Evolutionary conservation across 2,797 vertebrate genomes (phyloP).

Genomic region (Otolemur crassicaudatus): DNA sequence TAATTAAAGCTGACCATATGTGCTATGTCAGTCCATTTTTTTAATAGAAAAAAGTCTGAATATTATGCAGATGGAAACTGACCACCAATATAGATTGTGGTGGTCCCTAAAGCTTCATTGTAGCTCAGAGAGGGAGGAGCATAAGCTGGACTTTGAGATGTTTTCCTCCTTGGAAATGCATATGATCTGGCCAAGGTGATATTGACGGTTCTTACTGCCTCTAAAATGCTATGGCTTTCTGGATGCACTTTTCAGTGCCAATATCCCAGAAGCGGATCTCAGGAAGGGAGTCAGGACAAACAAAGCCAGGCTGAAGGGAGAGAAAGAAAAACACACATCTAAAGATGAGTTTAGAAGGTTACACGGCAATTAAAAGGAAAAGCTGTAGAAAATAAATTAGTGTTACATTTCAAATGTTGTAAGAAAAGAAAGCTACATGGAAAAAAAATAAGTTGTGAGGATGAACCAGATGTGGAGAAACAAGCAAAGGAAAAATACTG

Average conservation of each 20-base stretch:
- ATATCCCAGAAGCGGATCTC: not conserved
- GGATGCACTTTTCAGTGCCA: not conserved
- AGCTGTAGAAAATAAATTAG: not conserved
- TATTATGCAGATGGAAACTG: not conserved
- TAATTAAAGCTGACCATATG: not conserved
- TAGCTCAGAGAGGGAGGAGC: not conserved
- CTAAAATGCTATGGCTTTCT: conserved; percentile 45
- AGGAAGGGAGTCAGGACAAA: conserved; percentile 2
- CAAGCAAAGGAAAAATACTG: not conserved
- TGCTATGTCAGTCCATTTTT: not conserved
- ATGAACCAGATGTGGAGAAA: not conserved
- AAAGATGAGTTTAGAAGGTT: conserved; percentile 22
- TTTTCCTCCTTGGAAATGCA: conserved; percentile 27
- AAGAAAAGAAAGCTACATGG: not conserved
- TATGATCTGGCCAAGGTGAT: not conserved
- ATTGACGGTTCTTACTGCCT: conserved; percentile 22
- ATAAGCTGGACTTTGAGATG: not conserved
- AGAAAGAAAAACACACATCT: not conserved
- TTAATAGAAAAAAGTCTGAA: not conserved
- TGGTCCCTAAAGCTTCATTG: not conserved
- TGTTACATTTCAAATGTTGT: not conserved
- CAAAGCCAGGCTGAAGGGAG: not conserved
- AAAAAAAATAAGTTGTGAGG: not conserved
- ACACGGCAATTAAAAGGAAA: conserved; percentile 28
- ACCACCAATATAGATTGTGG: not conserved